These are phyloP conservation scores for Prunella fulvescens DNA, from an alignment of 2,113 vertebrate species.

Conservation along the genomic window DNA sequence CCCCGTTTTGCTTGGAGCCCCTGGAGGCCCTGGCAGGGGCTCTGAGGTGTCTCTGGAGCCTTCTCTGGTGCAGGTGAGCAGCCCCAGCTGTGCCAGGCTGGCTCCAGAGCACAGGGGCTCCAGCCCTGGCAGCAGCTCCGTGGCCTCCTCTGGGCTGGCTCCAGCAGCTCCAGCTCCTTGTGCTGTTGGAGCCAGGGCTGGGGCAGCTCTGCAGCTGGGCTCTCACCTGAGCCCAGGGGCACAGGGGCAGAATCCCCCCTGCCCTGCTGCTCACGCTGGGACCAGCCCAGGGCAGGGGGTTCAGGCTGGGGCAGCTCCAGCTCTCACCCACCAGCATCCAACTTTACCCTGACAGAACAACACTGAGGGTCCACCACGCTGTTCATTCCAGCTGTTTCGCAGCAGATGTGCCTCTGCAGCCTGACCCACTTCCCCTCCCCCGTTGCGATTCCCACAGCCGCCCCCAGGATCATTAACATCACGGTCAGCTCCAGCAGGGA, in stretches of 20 bases:
- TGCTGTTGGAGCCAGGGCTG: background rate
- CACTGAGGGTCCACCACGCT: fast-evolving
- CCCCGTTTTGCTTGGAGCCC: background rate
- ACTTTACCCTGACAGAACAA: background rate
- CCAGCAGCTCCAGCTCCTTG: background rate
- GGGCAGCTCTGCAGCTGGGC: background rate
- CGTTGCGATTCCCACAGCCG: constrained; percentile 55
- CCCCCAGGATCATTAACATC: constrained; percentile 85
- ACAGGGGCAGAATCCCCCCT: background rate
- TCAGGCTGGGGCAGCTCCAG: background rate
- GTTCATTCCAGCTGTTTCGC: fast-evolving
- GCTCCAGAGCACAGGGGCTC: background rate
- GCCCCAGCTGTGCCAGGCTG: background rate
- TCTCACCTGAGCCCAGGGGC: background rate
- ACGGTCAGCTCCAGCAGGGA: constrained; percentile 71
- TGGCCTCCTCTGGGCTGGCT: background rate
- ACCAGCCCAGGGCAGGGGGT: background rate
- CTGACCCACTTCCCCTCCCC: background rate
- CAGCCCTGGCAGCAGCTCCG: background rate
- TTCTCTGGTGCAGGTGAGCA: background rate
- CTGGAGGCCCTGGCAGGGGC: background rate
- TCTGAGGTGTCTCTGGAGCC: background rate
- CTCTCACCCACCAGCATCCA: background rate
- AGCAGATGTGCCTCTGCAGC: background rate
- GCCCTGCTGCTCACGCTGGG: background rate